Conservation (phyloP, 2,113 vertebrate genomes). For the Salvelinus sp. region DNA sequence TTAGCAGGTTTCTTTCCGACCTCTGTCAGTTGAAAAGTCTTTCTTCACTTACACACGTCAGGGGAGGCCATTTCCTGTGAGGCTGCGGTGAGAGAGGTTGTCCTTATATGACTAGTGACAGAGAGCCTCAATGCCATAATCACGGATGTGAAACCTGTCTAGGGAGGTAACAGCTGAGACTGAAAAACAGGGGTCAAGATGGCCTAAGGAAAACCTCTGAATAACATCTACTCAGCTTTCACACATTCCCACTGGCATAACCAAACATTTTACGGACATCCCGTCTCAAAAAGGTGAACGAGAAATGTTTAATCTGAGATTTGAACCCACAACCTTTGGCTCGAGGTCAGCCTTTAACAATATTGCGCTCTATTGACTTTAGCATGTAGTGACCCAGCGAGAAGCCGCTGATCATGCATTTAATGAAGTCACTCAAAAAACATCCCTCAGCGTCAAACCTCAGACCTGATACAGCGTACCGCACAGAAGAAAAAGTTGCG, state of each 20-base stretch:
- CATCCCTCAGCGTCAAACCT: slow-evolving; percentile 30
- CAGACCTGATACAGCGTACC: slow-evolving; percentile 42
- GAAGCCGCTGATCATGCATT: slow-evolving; percentile 1
- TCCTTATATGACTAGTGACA: slow-evolving; percentile 12
- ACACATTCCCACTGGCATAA: background rate
- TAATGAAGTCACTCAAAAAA: slow-evolving; percentile 20
- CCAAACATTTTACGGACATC: background rate
- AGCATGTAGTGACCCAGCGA: slow-evolving; percentile 30
- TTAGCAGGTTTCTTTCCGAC: too few species aligned
- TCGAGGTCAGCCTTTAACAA: background rate
- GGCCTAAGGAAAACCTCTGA: background rate
- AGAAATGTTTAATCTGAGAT: background rate
- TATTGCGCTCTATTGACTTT: slow-evolving; percentile 32
- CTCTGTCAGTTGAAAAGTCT: slow-evolving; percentile 13
- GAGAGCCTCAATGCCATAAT: background rate
- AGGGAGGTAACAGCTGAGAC: background rate
- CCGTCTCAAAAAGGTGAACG: background rate
- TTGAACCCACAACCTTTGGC: background rate
- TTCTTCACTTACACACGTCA: slow-evolving; percentile 40
- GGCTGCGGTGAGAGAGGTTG: background rate
- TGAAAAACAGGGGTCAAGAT: background rate
- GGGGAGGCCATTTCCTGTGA: slow-evolving; percentile 9
- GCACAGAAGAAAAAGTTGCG: slow-evolving; percentile 29
- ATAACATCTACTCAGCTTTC: background rate
- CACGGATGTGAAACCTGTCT: slow-evolving; percentile 3